phyloP scores from a whole-genome alignment of 1,140 invertebrate genomes.

The Calephelis nemesis region DNA sequence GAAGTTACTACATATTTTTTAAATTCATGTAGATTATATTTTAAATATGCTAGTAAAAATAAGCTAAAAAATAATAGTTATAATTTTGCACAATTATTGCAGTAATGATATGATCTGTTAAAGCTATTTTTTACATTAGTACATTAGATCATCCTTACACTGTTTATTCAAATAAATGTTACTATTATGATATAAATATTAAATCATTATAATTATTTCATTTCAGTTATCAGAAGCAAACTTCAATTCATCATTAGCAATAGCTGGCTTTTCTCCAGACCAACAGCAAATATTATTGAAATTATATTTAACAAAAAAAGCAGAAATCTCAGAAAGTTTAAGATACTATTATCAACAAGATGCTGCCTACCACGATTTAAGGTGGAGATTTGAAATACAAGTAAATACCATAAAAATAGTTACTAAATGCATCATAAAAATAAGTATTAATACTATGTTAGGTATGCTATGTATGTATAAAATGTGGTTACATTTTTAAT shows the following conservation, averaged over 20 bases:
- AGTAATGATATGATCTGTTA: too few relatives aligned
- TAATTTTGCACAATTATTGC: too few relatives aligned
- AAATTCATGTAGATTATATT: too few relatives aligned
- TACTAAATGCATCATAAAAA: neutral
- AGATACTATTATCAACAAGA: slow-evolving; percentile 57
- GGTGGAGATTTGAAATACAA: slow-evolving; percentile 71
- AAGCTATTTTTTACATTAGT: too few relatives aligned
- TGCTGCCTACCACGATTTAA: slow-evolving; percentile 56
- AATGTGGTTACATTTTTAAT: too few relatives aligned
- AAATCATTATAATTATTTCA: slow-evolving; percentile 13
- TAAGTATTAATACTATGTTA: neutral
- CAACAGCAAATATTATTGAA: slow-evolving; percentile 63
- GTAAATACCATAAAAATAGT: slow-evolving; percentile 36
- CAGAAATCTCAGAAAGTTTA: slow-evolving; percentile 54
- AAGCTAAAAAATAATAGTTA: too few relatives aligned
- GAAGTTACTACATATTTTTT: too few relatives aligned
- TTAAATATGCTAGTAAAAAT: too few relatives aligned
- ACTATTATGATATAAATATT: too few relatives aligned
- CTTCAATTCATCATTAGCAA: slow-evolving; percentile 59
- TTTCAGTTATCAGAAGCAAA: slow-evolving; percentile 66
- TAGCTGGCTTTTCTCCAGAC: slow-evolving; percentile 63
- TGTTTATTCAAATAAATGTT: too few relatives aligned
- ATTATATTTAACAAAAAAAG: slow-evolving; percentile 59
- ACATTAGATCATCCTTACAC: too few relatives aligned
- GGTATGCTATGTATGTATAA: too few relatives aligned